Evolutionary conservation across 2,797 vertebrate species (phyloP).

Genomic region (Takifugu ocellatus): DNA sequence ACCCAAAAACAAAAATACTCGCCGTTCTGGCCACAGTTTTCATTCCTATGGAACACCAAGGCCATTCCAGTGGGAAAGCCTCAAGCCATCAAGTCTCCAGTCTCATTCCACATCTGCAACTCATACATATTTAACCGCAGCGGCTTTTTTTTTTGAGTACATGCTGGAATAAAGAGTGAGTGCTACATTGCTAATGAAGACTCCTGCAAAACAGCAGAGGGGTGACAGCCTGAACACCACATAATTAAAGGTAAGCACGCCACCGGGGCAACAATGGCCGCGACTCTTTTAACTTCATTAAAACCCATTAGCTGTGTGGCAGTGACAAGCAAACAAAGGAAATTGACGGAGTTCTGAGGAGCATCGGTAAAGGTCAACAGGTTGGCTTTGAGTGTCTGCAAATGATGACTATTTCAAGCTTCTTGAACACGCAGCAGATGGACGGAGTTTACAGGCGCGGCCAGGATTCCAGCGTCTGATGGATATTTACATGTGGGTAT

Average conservation of each 20-base stretch:
- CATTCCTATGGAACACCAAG: constrained; percentile 14
- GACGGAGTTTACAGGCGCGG: constrained; percentile 15
- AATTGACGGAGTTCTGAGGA: constrained; percentile 38
- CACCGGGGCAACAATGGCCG: constrained; percentile 29
- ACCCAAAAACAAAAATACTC: constrained; percentile 3
- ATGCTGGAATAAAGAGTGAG: constrained; percentile 16
- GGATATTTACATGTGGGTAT: constrained; percentile 13
- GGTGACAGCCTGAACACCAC: constrained; percentile 31
- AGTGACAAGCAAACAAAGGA: constrained; percentile 47
- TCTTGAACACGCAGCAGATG: constrained; percentile 19
- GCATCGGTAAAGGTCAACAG: constrained; percentile 11
- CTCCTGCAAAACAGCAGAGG: constrained; percentile 16
- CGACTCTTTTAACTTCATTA: constrained; percentile 51
- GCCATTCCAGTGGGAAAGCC: constrained; percentile 20
- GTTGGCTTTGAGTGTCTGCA: constrained; percentile 1
- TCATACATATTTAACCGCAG: constrained; percentile 35
- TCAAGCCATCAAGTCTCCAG: constrained; percentile 15
- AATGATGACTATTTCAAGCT: constrained; percentile 5
- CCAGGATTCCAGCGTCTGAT: constrained; percentile 13
- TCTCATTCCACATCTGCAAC: constrained; percentile 44
- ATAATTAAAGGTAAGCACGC: constrained; percentile 53
- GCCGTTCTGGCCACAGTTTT: constrained; percentile 22
- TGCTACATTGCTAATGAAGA: constrained; percentile 50
- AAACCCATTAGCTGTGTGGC: constrained; percentile 48
- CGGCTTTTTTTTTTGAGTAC: constrained; percentile 17